Conservation (phyloP, 2,113 vertebrate species). For the Channa argus region DNA sequence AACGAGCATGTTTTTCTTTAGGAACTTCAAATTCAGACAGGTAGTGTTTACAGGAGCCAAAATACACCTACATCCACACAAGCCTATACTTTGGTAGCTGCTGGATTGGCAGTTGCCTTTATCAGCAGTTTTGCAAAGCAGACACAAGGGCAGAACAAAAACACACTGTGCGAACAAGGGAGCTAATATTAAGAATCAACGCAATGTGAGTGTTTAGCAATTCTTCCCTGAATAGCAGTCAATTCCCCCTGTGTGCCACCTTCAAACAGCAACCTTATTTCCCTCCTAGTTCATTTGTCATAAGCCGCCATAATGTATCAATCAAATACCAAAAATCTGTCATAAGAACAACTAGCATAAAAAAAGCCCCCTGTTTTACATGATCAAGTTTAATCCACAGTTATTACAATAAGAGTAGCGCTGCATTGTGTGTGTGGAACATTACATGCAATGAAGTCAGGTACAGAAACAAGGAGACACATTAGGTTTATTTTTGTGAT, state of each 20-base stretch:
- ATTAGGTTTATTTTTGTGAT: conserved; percentile 43
- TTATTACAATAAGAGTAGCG: conserved; percentile 24
- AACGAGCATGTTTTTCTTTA: conserved; percentile 28
- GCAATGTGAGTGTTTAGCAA: conserved; percentile 1
- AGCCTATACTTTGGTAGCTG: conserved; percentile 24
- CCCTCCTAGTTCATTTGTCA: conserved; percentile 41
- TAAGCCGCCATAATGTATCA: conserved; percentile 47
- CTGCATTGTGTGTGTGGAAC: conserved; percentile 22
- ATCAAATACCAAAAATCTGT: conserved; percentile 53
- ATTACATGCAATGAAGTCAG: conserved; percentile 51
- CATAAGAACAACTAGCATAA: conserved; percentile 39
- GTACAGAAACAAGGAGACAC: conserved; percentile 38
- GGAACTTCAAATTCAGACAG: conserved; percentile 46
- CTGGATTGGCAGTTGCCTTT: conserved; percentile 19
- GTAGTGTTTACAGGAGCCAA: conserved; percentile 43
- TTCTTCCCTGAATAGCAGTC: conserved; percentile 19
- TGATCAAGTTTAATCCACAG: conserved; percentile 41
- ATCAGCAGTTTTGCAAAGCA: conserved; percentile 8
- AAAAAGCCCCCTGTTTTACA: conserved; percentile 3
- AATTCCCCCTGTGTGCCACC: conserved; percentile 19
- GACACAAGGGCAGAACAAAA: background rate
- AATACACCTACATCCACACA: conserved; percentile 4
- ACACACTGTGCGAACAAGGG: background rate
- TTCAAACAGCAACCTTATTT: conserved; percentile 33
- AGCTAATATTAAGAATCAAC: conserved; percentile 14